phyloP scores from a whole-genome alignment of 2,797 vertebrate genomes.

The Scolopax rusticola region DNA sequence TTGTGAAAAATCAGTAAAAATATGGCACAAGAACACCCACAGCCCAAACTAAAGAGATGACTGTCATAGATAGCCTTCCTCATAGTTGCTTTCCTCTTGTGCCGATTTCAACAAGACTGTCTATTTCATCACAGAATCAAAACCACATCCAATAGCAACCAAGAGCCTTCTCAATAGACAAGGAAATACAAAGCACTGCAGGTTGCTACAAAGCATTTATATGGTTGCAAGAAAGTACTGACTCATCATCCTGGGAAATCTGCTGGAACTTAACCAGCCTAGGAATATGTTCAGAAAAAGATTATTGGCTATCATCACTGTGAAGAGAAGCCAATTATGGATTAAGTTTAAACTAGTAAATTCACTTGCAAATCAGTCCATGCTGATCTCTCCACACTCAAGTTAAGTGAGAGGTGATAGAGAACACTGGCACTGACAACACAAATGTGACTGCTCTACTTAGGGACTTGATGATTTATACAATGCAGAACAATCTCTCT shows the following conservation, averaged over 20 bases:
- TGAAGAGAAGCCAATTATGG: not conserved
- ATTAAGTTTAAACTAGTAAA: not conserved
- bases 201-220: not conserved
- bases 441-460: not conserved
- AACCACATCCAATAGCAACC: not conserved
- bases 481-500: not conserved
- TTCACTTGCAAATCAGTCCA: slow-evolving; percentile 9
- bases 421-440: not conserved
- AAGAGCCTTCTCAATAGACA: not conserved
- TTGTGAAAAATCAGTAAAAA: not conserved
- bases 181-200: not conserved
- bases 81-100: not conserved
- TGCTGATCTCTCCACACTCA: not conserved
- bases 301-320: not conserved
- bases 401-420: not conserved
- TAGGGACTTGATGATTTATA: not conserved
- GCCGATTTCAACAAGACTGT: not conserved
- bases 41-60: not conserved
- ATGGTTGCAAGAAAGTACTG: not conserved
- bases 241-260: slow-evolving; percentile 1
- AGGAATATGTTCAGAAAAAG: not conserved
- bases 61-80: not conserved
- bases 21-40: not conserved
- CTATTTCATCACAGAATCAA: not conserved
- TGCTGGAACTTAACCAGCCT: not conserved